phyloP scores from a whole-genome alignment of 2,888 invertebrate species.

The Lottia scabra region DNA sequence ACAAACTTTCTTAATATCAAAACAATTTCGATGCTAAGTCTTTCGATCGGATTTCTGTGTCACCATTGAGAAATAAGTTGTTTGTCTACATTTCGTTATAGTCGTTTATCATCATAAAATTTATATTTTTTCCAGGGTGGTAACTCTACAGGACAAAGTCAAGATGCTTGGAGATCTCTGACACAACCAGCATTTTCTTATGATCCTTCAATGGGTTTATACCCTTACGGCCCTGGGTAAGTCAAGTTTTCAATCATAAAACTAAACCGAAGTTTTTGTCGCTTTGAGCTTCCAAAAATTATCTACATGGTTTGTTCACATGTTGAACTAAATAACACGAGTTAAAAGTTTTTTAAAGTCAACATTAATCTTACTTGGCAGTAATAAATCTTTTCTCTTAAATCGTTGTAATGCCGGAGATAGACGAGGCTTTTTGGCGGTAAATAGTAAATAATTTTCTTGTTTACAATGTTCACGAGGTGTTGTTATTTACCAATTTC shows the following conservation, averaged over 20 bases:
- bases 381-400: neutral
- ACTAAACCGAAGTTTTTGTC: too few species aligned
- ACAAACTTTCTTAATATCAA: too few species aligned
- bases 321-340: too few species aligned
- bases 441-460: neutral
- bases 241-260: neutral
- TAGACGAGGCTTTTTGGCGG: neutral
- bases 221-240: neutral
- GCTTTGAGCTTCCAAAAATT: too few species aligned
- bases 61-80: too few species aligned
- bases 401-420: neutral
- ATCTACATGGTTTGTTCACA: too few species aligned
- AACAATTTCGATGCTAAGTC: too few species aligned
- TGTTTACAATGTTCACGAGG: conserved; percentile 6
- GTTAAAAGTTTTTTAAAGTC: neutral
- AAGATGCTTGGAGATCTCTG: neutral
- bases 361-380: neutral
- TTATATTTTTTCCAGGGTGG: neutral
- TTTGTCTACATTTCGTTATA: too few species aligned
- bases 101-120: too few species aligned
- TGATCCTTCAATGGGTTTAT: conserved; percentile 1
- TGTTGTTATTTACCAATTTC: conserved; percentile 6
- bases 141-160: neutral
- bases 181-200: neutral
- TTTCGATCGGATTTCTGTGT: too few species aligned